Conservation (phyloP, 92 coral and sea anemone species). For the Paramuricea clavata region DNA sequence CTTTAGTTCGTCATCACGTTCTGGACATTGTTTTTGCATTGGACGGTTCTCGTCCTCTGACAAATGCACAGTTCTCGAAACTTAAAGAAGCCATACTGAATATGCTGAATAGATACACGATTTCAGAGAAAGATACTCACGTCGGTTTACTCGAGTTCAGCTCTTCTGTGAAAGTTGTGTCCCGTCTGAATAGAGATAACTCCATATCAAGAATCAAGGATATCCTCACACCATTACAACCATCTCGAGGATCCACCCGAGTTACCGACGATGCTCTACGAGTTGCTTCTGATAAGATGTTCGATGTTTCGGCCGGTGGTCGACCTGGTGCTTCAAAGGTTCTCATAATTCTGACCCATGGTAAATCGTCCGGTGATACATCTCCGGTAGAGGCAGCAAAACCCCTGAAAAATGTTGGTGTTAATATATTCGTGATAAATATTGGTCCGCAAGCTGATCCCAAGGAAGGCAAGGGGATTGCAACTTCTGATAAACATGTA, state of each 20-base stretch:
- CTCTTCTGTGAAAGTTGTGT: conserved; percentile 68
- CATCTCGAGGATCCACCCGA: conserved; percentile 10
- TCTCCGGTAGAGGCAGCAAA: conserved; percentile 73
- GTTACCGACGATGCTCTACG: conserved; percentile 20
- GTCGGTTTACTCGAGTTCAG: conserved; percentile 83
- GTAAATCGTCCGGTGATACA: conserved; percentile 78
- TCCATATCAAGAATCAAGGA: background rate
- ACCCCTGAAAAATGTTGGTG: conserved; percentile 79
- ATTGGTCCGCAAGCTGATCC: conserved; percentile 79
- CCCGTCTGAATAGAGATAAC: conserved; percentile 31
- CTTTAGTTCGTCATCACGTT: conserved; percentile 28
- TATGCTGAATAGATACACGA: conserved; percentile 61
- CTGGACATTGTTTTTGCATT: conserved; percentile 80
- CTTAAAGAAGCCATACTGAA: conserved; percentile 78
- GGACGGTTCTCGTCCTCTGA: conserved; percentile 82
- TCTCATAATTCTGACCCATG: conserved; percentile 83
- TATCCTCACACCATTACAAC: conserved; percentile 22
- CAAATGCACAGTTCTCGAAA: conserved; percentile 66
- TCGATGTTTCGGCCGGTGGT: conserved; percentile 18
- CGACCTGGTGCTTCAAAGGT: conserved; percentile 67
- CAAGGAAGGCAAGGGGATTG: conserved; percentile 66
- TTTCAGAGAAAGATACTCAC: conserved; percentile 85
- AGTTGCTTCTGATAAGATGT: conserved; percentile 22
- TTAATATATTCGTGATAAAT: conserved; percentile 81
- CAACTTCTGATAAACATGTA: conserved; percentile 70